Percentiles rank a stretch among this genome's conserved stretches.
Evolutionary conservation across 35 echinoderm and acorn worm species (phyloP).

Genomic region (Apostichopus californicus): DNA sequence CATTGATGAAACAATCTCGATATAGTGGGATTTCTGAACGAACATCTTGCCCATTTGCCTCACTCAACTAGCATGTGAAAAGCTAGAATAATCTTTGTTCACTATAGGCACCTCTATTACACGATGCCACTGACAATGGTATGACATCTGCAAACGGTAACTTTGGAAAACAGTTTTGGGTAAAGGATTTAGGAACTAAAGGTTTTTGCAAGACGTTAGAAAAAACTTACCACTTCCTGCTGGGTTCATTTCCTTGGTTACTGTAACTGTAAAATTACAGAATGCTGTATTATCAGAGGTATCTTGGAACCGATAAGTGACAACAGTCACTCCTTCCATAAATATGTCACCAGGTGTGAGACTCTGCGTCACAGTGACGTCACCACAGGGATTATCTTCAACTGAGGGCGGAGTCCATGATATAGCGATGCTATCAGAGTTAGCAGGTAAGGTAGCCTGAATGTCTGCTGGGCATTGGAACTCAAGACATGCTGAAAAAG

Average conservation of each 20-base stretch:
- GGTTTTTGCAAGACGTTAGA: no score
- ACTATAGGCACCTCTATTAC: no score
- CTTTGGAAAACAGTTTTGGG: no score
- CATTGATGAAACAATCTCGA: no score
- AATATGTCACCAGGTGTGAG: not conserved
- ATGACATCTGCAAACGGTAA: no score
- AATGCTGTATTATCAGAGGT: not conserved
- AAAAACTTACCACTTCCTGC: no score
- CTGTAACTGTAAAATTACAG: not conserved
- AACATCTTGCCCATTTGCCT: no score
- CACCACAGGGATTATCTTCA: not conserved
- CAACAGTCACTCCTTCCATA: not conserved
- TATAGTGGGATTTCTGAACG: no score
- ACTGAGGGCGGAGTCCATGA: slow-evolving; percentile 2
- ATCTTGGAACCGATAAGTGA: not conserved
- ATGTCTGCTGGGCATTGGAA: not conserved
- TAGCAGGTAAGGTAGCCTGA: not conserved
- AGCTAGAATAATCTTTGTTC: no score
- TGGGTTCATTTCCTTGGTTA: not conserved
- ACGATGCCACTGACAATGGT: no score
- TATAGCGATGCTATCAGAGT: not conserved
- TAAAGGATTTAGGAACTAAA: no score
- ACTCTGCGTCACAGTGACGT: not conserved
- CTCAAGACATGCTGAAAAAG: slow-evolving; percentile 12
- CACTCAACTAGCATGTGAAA: no score